Base-by-base conservation (phyloP, 2,888 invertebrate genomes). In the Ernsta delagoae region DNA sequence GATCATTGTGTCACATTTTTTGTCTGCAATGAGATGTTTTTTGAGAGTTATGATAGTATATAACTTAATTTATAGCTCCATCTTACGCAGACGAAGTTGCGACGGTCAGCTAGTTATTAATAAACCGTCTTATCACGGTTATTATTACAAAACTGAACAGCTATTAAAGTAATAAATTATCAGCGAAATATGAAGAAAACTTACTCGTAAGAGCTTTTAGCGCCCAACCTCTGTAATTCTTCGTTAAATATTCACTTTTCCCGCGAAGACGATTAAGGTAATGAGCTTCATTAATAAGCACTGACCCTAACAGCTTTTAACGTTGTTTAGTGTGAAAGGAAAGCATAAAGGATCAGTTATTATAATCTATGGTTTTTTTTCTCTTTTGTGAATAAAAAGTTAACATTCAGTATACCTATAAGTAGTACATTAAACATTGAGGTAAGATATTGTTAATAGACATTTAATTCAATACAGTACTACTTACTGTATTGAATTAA, bases 171-270 rank as follows among this genome's bases (percentile, higher is more conserved):
- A 24, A 43, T 43, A 56, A 59, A 64, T 56, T 64, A 48, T 43
- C 24, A 9, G 16, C 11, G 31, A 43, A 64, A 43, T 43, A 56
- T 56, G 12, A 56, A 56, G 56, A 41, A 41, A 56, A 53, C 7
- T 6, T 41, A 41, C 41, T 41, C 63, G 11, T 24, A 24, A 43
- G 56, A 56, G 64, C 64, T 64, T 41, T 64, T 56, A 64, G 43
- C 43, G 54, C 24, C 12, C 31, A 31, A 31, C 31, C 63, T 54
- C n/a, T 41, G 43, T 64, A 56, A 56, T 64, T 34, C 64, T 64
- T 64, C 64, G 31, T 64, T 64, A 64, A 64, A 64, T 56, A 64
- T 64, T 64, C 56, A 64, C 64, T 64, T 56, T 64, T 34, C 54
- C 31, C n/a, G 11, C 56, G 56, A 34, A 64, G 54, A 64, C 64